Evolutionary conservation across 2,888 invertebrate genomes (phyloP), one percentile per base, ranked within the genome.

Genomic region (Arctia plantaginis): DNA sequence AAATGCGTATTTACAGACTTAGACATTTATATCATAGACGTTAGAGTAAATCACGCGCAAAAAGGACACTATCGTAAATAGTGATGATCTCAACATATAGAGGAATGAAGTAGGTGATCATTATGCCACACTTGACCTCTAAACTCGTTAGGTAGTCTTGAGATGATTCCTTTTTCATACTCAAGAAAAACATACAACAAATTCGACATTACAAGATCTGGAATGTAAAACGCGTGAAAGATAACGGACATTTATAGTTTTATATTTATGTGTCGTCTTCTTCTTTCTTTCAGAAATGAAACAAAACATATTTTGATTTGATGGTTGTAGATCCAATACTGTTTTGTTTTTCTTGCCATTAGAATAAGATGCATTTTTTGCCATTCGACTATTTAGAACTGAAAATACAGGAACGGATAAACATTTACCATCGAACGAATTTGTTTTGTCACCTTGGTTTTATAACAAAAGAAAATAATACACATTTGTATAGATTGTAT

Each of bases 1-100:
- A 33, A n/a, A 18, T n/a, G 18, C 51, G 55, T 55, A 55, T 55
- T 55, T 20, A 80, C 76, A 77, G 73, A 75, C 77, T 74, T 83
- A 78, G 72, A 76, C 76, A 77, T 82, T 44, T 79, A 75, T 77
- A 70, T 71, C 74, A 77, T 87, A 81, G 83, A 84, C 80, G 78
- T 79, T 69, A 62, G 75, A 77, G 79, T 80, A 86, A 87, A 84
- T 87, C 82, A 85, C 80, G 86, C 88, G 88, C 89, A 88, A 86
- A 87, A 87, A 87, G 85, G 82, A 85, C 79, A 79, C 78, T 77
- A 76, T 77, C 85, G 78, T 74, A 85, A 87, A 90, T 89, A 89
- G 86, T 82, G 90, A 91, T 93, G 92, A 92, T 90, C 89, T 92
- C 91, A 91, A 88, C 87, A 71, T 77, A 82, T 90, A 90, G 88